Percentiles rank a stretch among this genome's conserved stretches.
These are phyloP conservation scores for Syngnathus typhle DNA, from an alignment of 2,113 vertebrate species.

Conservation along the genomic window DNA sequence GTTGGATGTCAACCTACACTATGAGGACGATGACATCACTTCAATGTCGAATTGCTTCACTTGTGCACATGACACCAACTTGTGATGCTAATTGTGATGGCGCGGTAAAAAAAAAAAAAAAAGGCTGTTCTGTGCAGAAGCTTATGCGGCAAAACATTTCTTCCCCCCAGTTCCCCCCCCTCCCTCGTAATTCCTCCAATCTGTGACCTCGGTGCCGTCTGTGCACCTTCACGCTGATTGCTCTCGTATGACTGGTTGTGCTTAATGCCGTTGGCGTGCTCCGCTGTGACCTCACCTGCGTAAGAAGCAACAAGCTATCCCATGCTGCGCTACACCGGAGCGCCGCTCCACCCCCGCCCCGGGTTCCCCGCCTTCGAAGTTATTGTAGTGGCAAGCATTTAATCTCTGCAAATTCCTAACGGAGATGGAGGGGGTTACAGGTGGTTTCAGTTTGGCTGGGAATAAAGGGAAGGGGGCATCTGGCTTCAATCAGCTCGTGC, in stretches of 20 bases:
- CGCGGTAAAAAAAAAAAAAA: slow-evolving; percentile 58
- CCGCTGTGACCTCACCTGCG: slow-evolving; percentile 24
- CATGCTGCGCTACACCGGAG: slow-evolving; percentile 16
- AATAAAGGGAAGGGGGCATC: slow-evolving; percentile 39
- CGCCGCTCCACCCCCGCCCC: slow-evolving; percentile 19
- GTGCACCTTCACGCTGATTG: slow-evolving; percentile 5
- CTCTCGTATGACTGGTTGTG: slow-evolving; percentile 9
- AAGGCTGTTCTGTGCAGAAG: slow-evolving; percentile 4
- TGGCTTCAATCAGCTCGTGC: slow-evolving; percentile 57
- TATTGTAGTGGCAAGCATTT: slow-evolving; percentile 58
- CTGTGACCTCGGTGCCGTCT: not conserved
- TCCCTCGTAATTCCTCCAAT: not conserved
- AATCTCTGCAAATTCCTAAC: slow-evolving; percentile 55
- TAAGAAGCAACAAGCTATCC: slow-evolving; percentile 31
- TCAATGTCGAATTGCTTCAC: slow-evolving; percentile 37
- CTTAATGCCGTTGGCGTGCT: not conserved
- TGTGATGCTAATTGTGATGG: slow-evolving; percentile 60
- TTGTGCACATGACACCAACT: slow-evolving; percentile 58
- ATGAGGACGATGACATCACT: slow-evolving; percentile 1
- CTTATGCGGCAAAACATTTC: slow-evolving; percentile 20
- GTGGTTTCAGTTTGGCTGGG: slow-evolving; percentile 66
- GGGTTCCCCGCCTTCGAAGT: slow-evolving; percentile 23
- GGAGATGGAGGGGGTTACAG: slow-evolving; percentile 49
- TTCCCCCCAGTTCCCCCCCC: not conserved
- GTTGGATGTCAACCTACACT: slow-evolving; percentile 1